phyloP scores from a whole-genome alignment of 2,113 vertebrate genomes.

The Percopsis transmontana region DNA sequence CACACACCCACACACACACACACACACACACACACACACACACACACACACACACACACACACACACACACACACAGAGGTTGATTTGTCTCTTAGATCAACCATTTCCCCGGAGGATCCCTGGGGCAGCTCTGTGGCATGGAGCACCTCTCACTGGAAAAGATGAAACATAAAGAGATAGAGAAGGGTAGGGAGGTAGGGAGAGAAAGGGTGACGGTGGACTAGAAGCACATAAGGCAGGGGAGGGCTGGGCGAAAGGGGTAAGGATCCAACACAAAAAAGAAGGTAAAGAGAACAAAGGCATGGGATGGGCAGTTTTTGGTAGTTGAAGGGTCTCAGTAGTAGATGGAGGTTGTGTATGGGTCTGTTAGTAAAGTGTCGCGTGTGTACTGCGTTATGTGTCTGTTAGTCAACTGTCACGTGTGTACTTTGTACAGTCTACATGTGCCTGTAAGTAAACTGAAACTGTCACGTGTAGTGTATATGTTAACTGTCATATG shows the following conservation, averaged over 20 bases:
- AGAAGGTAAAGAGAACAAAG: neutral
- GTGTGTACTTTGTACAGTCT: no score
- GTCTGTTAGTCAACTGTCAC: no score
- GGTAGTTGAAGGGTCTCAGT: no score
- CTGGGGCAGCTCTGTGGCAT: neutral
- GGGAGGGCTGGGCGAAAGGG: neutral
- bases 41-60: neutral
- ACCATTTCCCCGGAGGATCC: conserved; percentile 7
- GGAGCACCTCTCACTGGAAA: conserved; percentile 29
- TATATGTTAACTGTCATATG: no score
- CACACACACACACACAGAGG: no score
- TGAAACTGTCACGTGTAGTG: no score
- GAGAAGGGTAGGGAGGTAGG: neutral
- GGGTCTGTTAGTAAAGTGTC: no score
- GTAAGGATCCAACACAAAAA: neutral
- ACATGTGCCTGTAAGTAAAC: no score
- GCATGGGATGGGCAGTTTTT: neutral
- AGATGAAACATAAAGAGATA: neutral
- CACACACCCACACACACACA: neutral
- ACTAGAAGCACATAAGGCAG: no score
- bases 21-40: neutral
- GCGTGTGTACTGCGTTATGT: no score
- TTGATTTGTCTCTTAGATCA: conserved; percentile 11
- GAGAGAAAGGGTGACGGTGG: no score
- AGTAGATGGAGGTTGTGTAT: no score